These are phyloP conservation scores for Drosophila guanche DNA, from an alignment of 1,140 invertebrate species.

Conservation along the genomic window DNA sequence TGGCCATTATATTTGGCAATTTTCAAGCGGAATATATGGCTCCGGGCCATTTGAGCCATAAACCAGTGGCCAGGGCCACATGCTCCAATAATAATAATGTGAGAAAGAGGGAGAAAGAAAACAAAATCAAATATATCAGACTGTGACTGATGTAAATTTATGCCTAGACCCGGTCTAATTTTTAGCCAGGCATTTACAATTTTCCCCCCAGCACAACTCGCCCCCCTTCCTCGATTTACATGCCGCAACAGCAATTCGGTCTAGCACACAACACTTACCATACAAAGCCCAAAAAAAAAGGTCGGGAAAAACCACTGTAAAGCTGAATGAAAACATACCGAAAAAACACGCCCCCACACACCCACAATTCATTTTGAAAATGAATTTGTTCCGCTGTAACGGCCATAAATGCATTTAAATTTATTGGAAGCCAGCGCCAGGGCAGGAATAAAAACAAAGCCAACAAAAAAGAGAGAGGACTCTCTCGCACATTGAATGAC, in stretches of 20 bases:
- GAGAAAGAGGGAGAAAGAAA: constrained; percentile 9
- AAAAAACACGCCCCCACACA: constrained; percentile 35
- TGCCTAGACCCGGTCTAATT: constrained; percentile 67
- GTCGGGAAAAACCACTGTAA: constrained; percentile 5
- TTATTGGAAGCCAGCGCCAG: constrained; percentile 71
- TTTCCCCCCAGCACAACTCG: constrained; percentile 30
- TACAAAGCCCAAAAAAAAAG: constrained; percentile 19
- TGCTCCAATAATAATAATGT: constrained; percentile 53
- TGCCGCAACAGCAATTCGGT: constrained; percentile 45
- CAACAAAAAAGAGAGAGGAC: constrained; percentile 28
- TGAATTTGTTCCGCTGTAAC: constrained; percentile 81
- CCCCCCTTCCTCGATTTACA: constrained; percentile 50
- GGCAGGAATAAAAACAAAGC: constrained; percentile 34
- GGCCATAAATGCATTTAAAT: constrained; percentile 82
- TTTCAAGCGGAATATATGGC: constrained; percentile 64
- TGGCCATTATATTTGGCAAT: constrained; percentile 75
- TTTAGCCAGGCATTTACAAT: constrained; percentile 69
- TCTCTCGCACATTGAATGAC: constrained; percentile 76
- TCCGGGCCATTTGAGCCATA: constrained; percentile 53
- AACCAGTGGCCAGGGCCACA: constrained; percentile 63
- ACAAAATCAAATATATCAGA: constrained; percentile 37
- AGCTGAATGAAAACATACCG: constrained; percentile 38
- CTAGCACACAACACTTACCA: constrained; percentile 32
- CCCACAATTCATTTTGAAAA: constrained; percentile 78
- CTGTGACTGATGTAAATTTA: constrained; percentile 77